A percentile compares a stretch with the other conserved stretches of the same genome.
phyloP scores from a whole-genome alignment of 2,888 invertebrate species.

The Lysandra bellargus region DNA sequence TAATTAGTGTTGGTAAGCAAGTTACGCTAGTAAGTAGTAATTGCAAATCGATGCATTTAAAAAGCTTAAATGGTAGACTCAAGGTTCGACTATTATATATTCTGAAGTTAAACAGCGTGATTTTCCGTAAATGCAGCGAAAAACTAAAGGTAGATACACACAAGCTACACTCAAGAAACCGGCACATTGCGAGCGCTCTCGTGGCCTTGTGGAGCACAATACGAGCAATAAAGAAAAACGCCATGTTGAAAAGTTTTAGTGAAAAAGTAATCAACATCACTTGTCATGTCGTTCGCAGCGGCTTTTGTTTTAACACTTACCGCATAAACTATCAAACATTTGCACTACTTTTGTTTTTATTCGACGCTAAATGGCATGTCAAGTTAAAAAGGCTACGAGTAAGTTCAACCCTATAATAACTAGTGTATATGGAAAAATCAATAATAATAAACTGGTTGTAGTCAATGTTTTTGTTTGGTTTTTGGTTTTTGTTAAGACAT shows the following conservation, averaged over 20 bases:
- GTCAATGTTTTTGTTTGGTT: too few relatives aligned
- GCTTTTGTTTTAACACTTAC: conserved; percentile 28
- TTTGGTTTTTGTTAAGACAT: too few relatives aligned
- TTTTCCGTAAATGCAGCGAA: not conserved
- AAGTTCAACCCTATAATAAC: too few relatives aligned
- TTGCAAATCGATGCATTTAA: not conserved
- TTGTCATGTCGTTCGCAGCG: conserved; percentile 20
- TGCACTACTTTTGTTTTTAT: not conserved
- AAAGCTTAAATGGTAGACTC: not conserved
- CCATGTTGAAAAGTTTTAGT: conserved; percentile 26
- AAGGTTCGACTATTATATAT: conserved; percentile 11
- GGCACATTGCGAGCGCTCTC: not conserved
- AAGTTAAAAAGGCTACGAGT: not conserved
- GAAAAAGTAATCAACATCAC: conserved; percentile 30
- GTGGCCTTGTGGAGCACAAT: conserved; percentile 28
- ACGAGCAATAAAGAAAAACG: conserved; percentile 28
- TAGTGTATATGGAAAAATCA: too few relatives aligned
- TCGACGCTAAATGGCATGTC: not conserved
- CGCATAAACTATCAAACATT: conserved; percentile 12
- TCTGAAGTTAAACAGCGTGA: not conserved
- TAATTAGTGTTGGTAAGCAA: not conserved
- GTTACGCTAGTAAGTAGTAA: not conserved
- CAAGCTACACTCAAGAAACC: conserved; percentile 1
- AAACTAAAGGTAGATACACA: conserved; percentile 17
- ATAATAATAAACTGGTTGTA: too few relatives aligned